phyloP scores from a whole-genome alignment of 2,113 vertebrate species.

The Antigone vipio region DNA sequence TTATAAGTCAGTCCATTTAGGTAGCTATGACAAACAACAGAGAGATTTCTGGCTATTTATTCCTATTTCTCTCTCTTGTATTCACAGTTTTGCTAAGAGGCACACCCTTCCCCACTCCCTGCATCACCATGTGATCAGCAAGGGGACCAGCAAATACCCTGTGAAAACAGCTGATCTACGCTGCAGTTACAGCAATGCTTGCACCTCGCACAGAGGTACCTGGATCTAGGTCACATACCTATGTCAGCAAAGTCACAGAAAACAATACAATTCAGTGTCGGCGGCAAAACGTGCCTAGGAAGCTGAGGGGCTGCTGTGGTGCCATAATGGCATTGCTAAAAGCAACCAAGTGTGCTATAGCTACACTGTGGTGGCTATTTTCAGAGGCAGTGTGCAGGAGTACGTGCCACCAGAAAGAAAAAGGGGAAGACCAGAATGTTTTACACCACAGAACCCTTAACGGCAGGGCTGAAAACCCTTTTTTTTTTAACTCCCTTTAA shows the following conservation, averaged over 20 bases:
- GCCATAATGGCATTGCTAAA: background rate
- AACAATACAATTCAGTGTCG: background rate
- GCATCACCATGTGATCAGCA: background rate
- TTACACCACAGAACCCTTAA: background rate
- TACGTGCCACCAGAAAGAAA: background rate
- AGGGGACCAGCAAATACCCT: background rate
- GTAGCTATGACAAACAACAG: background rate
- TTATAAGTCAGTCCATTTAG: background rate
- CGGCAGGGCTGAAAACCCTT: background rate
- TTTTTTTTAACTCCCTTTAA: background rate
- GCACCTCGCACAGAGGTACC: background rate
- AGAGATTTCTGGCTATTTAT: background rate
- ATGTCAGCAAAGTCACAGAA: background rate
- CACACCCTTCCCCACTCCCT: background rate
- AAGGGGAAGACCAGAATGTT: background rate
- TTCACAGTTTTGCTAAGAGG: background rate
- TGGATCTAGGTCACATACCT: background rate
- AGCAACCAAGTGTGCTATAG: background rate
- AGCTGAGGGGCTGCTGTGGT: background rate
- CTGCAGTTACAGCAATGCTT: background rate
- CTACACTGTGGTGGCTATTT: background rate
- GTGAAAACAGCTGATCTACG: background rate
- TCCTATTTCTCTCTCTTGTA: background rate
- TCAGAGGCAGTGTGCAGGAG: background rate
- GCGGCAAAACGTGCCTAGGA: background rate